These are phyloP conservation scores for Ectropis crepuscularia DNA, from an alignment of 2,888 invertebrate species.

Conservation along the genomic window DNA sequence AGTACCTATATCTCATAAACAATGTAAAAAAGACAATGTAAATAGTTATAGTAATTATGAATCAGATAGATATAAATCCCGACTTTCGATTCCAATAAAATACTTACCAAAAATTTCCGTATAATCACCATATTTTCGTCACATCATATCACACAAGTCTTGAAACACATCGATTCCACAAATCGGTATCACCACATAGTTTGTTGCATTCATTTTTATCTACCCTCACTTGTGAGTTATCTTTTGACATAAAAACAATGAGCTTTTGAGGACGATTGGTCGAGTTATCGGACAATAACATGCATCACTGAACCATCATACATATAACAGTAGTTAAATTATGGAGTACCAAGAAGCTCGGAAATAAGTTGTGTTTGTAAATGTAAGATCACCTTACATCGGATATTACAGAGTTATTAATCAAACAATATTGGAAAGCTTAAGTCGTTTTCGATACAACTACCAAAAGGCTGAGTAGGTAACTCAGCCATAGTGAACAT, in stretches of 20 bases:
- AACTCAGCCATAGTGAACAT: no score
- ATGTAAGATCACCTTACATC: no score
- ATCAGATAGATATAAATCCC: background rate
- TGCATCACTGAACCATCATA: no score
- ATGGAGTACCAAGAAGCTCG: no score
- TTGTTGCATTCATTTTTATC: slow-evolving; percentile 27
- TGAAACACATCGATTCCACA: slow-evolving; percentile 31
- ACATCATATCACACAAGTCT: slow-evolving; percentile 56
- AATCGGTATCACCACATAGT: slow-evolving; percentile 13
- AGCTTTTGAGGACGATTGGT: slow-evolving; percentile 22
- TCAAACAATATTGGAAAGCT: no score
- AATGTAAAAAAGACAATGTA: no score
- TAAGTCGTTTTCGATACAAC: no score
- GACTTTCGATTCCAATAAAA: slow-evolving; percentile 1
- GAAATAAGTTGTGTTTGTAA: no score
- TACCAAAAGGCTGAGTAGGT: no score
- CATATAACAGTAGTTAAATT: no score
- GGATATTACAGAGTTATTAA: no score
- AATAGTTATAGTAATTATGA: background rate
- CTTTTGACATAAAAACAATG: slow-evolving; percentile 5
- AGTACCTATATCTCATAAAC: no score
- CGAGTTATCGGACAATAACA: slow-evolving; percentile 9
- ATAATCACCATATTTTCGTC: slow-evolving; percentile 71
- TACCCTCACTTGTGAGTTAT: slow-evolving; percentile 36
- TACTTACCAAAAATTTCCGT: slow-evolving; percentile 71